A percentile compares a stretch with the other conserved stretches of the same genome.
These are phyloP conservation scores for Casuarius casuarius DNA, from an alignment of 2,113 vertebrate species.

Conservation along the genomic window DNA sequence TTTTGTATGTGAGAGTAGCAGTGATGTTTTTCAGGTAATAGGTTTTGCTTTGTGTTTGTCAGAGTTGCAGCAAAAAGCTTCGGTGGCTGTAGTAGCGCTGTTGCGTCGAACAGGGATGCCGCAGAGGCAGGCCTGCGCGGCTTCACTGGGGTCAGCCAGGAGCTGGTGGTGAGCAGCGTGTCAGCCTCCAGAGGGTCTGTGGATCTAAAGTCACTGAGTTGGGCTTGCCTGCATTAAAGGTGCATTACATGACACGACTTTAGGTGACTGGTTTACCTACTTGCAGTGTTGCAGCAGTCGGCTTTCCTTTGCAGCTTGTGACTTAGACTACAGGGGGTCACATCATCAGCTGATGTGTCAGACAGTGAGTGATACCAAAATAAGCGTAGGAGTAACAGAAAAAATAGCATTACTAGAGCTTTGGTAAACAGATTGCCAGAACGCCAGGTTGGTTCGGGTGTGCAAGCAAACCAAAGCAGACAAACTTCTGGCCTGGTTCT, in stretches of 20 bases:
- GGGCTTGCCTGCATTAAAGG: constrained; percentile 78
- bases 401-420: neutral
- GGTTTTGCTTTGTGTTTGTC: neutral
- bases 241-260: constrained; percentile 78
- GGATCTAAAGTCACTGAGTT: constrained; percentile 79
- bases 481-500: neutral
- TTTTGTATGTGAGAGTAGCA: neutral
- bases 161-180: constrained; percentile 72
- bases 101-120: neutral
- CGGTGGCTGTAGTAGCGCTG: neutral
- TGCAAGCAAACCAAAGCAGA: neutral
- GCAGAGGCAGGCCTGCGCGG: neutral
- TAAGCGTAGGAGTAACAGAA: constrained; percentile 10
- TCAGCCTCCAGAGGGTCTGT: constrained; percentile 80
- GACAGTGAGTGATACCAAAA: constrained; percentile 35
- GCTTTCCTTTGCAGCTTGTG: constrained; percentile 51
- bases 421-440: neutral
- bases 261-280: constrained; percentile 79
- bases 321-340: constrained; percentile 35
- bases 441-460: neutral
- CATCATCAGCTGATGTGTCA: constrained; percentile 40
- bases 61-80: neutral
- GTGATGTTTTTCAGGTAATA: neutral
- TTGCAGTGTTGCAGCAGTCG: constrained; percentile 58
- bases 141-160: constrained; percentile 61